A percentile compares a stretch with the other conserved stretches of the same genome.
Evolutionary conservation across 2,797 vertebrate genomes (phyloP).

Genomic region (Rallus crepitans): DNA sequence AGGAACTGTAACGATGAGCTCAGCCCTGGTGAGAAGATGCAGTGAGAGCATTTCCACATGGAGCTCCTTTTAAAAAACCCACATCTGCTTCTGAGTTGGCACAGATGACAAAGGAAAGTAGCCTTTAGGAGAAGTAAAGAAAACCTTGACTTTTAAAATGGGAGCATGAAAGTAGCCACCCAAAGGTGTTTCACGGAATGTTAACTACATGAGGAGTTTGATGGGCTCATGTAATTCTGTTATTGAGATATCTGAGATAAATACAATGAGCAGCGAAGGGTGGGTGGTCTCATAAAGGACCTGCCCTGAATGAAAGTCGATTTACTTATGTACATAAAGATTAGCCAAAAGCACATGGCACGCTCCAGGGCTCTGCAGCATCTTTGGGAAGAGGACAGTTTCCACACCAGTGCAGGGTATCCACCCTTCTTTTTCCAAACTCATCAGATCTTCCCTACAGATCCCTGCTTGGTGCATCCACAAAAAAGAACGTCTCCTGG

Average conservation of each 20-base stretch:
- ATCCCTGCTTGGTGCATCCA: neutral
- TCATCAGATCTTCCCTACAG: neutral
- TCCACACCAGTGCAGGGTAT: accelerated
- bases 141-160: neutral
- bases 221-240: neutral
- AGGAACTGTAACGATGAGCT: neutral
- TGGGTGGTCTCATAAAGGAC: neutral
- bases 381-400: neutral
- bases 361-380: accelerated
- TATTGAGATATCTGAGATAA: neutral
- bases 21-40: accelerated
- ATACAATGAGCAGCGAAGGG: neutral
- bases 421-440: neutral
- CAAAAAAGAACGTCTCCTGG: neutral
- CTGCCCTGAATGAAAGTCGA: neutral
- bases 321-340: neutral
- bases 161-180: neutral
- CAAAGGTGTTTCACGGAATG: neutral
- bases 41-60: neutral
- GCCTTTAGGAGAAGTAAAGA: neutral
- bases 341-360: neutral
- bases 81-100: neutral
- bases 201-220: neutral
- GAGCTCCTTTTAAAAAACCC: neutral
- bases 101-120: neutral